Evolutionary conservation across 2,888 invertebrate genomes (phyloP).

Genomic region (Cerastis leucographa): DNA sequence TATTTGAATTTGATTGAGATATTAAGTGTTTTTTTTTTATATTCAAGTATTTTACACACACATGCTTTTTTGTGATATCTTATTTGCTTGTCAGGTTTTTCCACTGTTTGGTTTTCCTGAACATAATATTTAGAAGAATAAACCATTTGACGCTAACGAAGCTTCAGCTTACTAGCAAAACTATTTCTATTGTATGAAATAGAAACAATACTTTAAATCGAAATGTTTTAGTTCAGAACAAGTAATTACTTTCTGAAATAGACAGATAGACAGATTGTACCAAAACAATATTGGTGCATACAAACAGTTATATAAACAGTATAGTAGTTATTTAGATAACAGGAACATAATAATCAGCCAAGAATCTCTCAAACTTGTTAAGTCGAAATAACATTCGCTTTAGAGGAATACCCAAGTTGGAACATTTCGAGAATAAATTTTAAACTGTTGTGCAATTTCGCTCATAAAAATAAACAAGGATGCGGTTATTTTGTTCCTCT

Average conservation of each 20-base stretch:
- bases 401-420: conserved; percentile 21
- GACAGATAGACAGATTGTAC: background rate
- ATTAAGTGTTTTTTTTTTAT: background rate
- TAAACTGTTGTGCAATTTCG: conserved; percentile 30
- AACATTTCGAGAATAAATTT: conserved; percentile 29
- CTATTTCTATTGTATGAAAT: background rate
- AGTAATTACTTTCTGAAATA: background rate
- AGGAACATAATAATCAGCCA: conserved; percentile 31
- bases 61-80: background rate
- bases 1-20: conserved; percentile 14
- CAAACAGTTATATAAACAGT: conserved; percentile 7
- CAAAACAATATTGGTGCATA: background rate
- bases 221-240: conserved; percentile 4
- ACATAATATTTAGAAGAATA: background rate
- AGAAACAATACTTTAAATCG: background rate
- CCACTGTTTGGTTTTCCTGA: background rate
- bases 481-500: conserved; percentile 21
- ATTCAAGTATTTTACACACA: background rate
- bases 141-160: background rate
- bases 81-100: background rate
- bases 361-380: conserved; percentile 41
- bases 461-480: conserved; percentile 35
- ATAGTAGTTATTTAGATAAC: conserved; percentile 18
- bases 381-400: conserved; percentile 41
- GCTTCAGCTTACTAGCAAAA: no score